phyloP scores from a whole-genome alignment of 2,797 vertebrate genomes.

The Pyrocephalus nanus region DNA sequence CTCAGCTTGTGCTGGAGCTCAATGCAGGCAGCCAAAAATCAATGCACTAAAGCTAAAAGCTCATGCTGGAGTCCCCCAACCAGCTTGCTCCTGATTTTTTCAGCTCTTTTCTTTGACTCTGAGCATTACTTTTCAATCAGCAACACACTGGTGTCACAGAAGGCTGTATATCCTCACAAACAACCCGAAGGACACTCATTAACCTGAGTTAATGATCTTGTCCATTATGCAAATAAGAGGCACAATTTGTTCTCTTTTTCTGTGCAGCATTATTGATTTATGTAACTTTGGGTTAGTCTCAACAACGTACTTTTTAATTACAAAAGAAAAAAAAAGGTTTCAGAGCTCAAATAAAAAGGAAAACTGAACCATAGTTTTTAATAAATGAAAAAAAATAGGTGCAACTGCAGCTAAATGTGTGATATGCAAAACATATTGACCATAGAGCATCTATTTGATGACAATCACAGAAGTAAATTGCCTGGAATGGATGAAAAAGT shows the following conservation, averaged over 20 bases:
- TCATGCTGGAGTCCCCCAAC: not conserved
- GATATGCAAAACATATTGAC: not conserved
- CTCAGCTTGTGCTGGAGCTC: slow-evolving; percentile 36
- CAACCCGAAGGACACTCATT: not conserved
- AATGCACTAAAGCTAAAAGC: slow-evolving; percentile 37
- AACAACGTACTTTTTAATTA: slow-evolving; percentile 22
- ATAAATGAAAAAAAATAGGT: not conserved
- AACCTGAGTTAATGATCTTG: slow-evolving; percentile 13
- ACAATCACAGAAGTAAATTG: not conserved
- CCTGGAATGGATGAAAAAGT: not conserved
- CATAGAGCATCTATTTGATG: not conserved
- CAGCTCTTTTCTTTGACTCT: not conserved
- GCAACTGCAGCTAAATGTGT: not conserved
- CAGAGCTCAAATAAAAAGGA: not conserved
- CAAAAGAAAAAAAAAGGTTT: not conserved
- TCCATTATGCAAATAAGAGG: slow-evolving; percentile 4
- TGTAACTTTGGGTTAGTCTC: not conserved
- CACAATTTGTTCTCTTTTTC: slow-evolving; percentile 15
- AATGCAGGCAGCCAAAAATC: slow-evolving; percentile 35
- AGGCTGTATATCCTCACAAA: not conserved
- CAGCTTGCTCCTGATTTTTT: not conserved
- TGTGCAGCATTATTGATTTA: slow-evolving; percentile 25
- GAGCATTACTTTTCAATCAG: not conserved
- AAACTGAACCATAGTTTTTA: not conserved
- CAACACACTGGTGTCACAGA: not conserved